A percentile compares a stretch with the other conserved stretches of the same genome.
Evolutionary conservation across 2,113 vertebrate genomes (phyloP).

Genomic region (Muscicapa adusta): DNA sequence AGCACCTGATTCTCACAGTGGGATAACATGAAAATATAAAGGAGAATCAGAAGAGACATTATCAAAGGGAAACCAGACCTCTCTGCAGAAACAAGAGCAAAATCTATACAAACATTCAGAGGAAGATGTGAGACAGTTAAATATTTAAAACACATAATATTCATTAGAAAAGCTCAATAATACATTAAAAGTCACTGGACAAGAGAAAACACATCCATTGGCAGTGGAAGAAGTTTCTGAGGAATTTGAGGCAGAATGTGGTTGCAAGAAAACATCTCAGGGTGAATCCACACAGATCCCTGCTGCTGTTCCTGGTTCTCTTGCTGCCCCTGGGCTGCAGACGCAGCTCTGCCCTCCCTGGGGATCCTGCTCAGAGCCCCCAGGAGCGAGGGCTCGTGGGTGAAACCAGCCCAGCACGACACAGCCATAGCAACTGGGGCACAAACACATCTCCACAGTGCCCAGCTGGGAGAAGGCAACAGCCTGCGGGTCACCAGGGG

Average conservation of each 20-base stretch:
- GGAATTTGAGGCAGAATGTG: not conserved
- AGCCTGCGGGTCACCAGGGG: not conserved
- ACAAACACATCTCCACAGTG: fast-evolving
- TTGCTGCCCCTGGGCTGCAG: not conserved
- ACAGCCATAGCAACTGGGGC: not conserved
- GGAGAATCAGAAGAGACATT: not conserved
- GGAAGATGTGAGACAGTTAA: not conserved
- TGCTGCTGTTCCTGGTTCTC: fast-evolving
- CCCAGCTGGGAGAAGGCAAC: not conserved
- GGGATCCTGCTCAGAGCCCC: not conserved
- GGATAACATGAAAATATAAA: not conserved
- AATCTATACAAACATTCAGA: not conserved
- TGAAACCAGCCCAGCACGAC: not conserved
- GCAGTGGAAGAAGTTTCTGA: not conserved
- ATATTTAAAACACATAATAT: not conserved
- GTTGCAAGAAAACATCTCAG: not conserved
- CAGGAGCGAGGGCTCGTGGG: not conserved
- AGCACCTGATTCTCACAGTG: not conserved
- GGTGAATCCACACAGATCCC: fast-evolving
- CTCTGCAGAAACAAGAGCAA: not conserved
- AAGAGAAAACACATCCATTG: not conserved
- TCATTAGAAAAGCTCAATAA: not conserved
- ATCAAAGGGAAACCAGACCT: not conserved
- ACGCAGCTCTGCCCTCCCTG: not conserved
- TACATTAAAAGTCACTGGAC: not conserved